A percentile compares a stretch with the other conserved stretches of the same genome.
Conservation (phyloP, 2,797 vertebrate species). For the Acanthurus lineatus region DNA sequence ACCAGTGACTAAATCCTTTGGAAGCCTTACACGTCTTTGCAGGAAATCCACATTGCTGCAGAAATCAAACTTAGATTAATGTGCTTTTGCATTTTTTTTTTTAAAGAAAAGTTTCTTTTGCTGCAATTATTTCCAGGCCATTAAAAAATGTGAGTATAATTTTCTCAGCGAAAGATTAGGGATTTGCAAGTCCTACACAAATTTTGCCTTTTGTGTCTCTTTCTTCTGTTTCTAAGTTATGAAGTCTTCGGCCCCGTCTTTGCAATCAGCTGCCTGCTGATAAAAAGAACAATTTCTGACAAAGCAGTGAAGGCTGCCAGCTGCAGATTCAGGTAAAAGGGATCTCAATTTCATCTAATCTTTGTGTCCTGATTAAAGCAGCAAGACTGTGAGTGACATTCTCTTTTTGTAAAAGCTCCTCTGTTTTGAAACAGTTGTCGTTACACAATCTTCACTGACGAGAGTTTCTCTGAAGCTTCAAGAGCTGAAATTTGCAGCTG, state of each 20-base stretch:
- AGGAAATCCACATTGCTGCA: constrained; percentile 2
- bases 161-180: background rate
- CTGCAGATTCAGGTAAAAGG: constrained; percentile 18
- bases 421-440: constrained; percentile 29
- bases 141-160: background rate
- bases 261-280: constrained; percentile 16
- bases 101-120: background rate
- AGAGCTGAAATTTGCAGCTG: constrained; percentile 51
- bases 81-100: constrained; percentile 7
- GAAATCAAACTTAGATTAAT: constrained; percentile 9
- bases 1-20: background rate
- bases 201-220: background rate
- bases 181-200: background rate
- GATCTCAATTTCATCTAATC: constrained; percentile 30
- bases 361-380: constrained; percentile 18
- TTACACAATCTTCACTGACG: constrained; percentile 28
- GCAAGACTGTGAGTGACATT: constrained; percentile 14
- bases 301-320: constrained; percentile 8
- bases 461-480: constrained; percentile 32
- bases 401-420: constrained; percentile 23
- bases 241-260: background rate
- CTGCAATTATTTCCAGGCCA: constrained; percentile 3
- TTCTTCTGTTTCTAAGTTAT: background rate
- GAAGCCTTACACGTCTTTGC: background rate
- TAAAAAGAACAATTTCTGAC: constrained; percentile 1